Base-by-base conservation (phyloP, 37 sponge, comb jelly and placozoan species). In the Bolinopsis microptera region DNA sequence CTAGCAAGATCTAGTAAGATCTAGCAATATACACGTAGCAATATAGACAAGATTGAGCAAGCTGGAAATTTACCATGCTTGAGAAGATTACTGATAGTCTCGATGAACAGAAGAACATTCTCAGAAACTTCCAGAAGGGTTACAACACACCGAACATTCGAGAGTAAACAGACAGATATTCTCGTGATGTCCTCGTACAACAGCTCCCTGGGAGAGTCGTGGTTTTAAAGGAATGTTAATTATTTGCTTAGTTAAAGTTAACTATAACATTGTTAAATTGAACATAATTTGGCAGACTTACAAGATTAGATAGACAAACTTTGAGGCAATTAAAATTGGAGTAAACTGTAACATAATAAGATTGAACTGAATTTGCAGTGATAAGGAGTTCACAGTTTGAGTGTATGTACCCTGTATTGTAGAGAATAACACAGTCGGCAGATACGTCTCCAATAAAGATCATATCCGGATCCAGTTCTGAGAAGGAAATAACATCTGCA, bases 401-500 rank as follows among this genome's bases (percentile, higher is more conserved):
- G 35, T 21, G 80, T 27, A 32, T 36, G 34, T 9, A 77, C 80
- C 36, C 80, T 0, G 80, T 77, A 32, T 77, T 77, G 80, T 77
- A 32, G 8, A 77, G 36, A 1, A 77, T 1, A 18, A 77, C 80
- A 32, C 35, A 32, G 33, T 77, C 80, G 2, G 33, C 27, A 34
- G 35, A 5, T 18, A 77, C 36, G 21, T 77, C 80, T 0, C 80
- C 80, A 27, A 77, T 36, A 28, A 77, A 77, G 35, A 77, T 22
- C 22, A 9, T 72, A 9, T 27, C 36, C 0, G 27, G 18, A 18
- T 1, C 21, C 5, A 8, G 16, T 1, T 77, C 80, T 3, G 80
- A 77, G 80, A 77, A 32, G 37, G 80, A 35, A 3, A 77, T 27
- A 1, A 8, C 2, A 27, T 77, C 80, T 13, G 80, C 80, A 9